Percentiles rank a stretch among this genome's conserved stretches.
These are phyloP conservation scores for Lasioglossum figueresi DNA, from an alignment of 2,888 invertebrate species.

Conservation along the genomic window DNA sequence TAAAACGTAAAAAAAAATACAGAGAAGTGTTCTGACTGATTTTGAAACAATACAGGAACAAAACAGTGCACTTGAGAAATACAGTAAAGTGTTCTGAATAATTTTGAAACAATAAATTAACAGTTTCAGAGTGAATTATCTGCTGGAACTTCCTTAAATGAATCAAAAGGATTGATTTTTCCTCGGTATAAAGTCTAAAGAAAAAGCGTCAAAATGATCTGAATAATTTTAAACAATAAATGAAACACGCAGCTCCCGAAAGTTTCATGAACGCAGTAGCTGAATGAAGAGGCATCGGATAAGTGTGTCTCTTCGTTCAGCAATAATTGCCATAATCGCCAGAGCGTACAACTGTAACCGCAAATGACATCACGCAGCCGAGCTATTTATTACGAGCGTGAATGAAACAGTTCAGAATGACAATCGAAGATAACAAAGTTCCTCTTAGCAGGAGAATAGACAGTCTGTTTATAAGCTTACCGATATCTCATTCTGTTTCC, in stretches of 20 bases:
- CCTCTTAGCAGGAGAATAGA: slow-evolving; percentile 56
- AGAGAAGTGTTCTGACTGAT: too few relatives aligned
- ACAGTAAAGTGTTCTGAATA: too few relatives aligned
- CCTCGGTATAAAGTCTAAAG: too few relatives aligned
- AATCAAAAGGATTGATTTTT: too few relatives aligned
- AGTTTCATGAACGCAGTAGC: not conserved
- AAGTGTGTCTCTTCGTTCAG: not conserved
- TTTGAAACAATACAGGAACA: too few relatives aligned
- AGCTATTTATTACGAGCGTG: slow-evolving; percentile 69
- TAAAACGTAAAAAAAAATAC: too few relatives aligned
- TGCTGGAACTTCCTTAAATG: too few relatives aligned
- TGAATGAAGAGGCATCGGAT: not conserved
- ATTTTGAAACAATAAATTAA: too few relatives aligned
- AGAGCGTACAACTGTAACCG: not conserved
- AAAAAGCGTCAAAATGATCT: too few relatives aligned
- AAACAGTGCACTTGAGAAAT: too few relatives aligned
- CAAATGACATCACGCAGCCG: slow-evolving; percentile 60
- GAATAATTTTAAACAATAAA: too few relatives aligned
- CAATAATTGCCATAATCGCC: not conserved
- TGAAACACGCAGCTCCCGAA: not conserved
- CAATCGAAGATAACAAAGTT: slow-evolving; percentile 62
- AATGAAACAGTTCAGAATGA: slow-evolving; percentile 69
- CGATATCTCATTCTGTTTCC: slow-evolving; percentile 73
- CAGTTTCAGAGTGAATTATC: too few relatives aligned
- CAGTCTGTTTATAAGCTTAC: slow-evolving; percentile 65